Base-by-base conservation (phyloP, 1,140 invertebrate species). In the Ceratitis capitata region DNA sequence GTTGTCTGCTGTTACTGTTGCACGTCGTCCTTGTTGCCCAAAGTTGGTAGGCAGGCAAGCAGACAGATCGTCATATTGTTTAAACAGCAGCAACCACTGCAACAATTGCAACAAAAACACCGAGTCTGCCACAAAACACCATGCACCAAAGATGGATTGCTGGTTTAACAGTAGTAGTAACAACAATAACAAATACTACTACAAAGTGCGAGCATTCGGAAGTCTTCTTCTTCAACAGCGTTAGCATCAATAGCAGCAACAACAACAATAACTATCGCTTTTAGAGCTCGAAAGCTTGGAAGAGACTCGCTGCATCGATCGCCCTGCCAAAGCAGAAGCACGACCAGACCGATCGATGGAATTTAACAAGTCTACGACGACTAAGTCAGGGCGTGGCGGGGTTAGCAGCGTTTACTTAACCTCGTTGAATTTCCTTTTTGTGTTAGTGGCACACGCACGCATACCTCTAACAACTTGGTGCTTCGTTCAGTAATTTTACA, bases 231-330 rank as follows among this genome's bases (percentile, higher is more conserved):
- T 83, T 58, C 35, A 83, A 83, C 42, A 51, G 29, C 47, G 35
- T 83, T 83, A 51, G 82, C 49, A 29, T 29, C 82, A 83, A 83
- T 58, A 49, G 53, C 47, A 83, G 29, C 82, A 83, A 83, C 45
- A 83, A 35, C 64, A 42, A 19, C n/a, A 12, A n/a, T n/a, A n/a
- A n/a, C n/a, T n/a, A n/a, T n/a, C 3, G 69, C 69, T 47, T 78
- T 26, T 23, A 42, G 82, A 6, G 3, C 19, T 7, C 82, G n/a
- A n/a, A 82, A 0, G 19, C 35, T 56, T 56, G n/a, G 16, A 39
- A 32, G 45, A 26, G 29, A 19, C 32, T 39, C 61, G 61, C 61
- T 69, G n/a, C n/a, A 56, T 56, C 23, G 29, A 26, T n/a, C n/a
- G 29, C 9, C 14, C 10, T 29, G 39, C 39, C n/a, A 45, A n/a